Evolutionary conservation across 2,797 vertebrate species (phyloP).

Genomic region (Avahi laniger): DNA sequence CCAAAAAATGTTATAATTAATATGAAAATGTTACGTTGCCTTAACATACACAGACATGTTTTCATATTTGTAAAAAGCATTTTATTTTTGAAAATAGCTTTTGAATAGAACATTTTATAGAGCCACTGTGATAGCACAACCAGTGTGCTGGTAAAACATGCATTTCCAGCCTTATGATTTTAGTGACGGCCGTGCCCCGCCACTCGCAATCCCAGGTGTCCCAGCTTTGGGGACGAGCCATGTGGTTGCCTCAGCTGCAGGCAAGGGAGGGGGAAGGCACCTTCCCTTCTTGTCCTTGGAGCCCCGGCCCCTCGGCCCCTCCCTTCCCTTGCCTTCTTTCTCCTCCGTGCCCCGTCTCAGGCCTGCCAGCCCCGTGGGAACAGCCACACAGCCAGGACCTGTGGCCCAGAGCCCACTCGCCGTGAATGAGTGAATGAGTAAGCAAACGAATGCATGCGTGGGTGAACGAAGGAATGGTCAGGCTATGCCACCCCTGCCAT

Average conservation of each 20-base stretch:
- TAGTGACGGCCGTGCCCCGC: too few relatives aligned
- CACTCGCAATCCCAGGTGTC: background rate
- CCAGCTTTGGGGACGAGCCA: background rate
- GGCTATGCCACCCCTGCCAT: background rate
- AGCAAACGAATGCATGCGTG: too few relatives aligned
- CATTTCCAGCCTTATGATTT: background rate
- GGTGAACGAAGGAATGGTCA: background rate
- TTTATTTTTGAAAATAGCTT: background rate
- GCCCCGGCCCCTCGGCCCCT: background rate
- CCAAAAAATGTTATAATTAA: background rate
- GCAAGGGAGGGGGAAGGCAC: background rate
- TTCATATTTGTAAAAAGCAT: background rate
- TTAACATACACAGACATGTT: too few relatives aligned
- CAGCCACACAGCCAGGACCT: background rate
- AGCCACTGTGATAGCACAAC: fast-evolving
- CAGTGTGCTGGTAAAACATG: fast-evolving
- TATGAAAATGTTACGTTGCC: background rate
- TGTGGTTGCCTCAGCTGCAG: fast-evolving
- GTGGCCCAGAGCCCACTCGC: too few relatives aligned
- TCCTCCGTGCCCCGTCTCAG: background rate
- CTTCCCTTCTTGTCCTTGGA: background rate
- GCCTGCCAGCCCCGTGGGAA: background rate
- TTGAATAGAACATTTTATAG: background rate
- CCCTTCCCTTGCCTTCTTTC: too few relatives aligned
- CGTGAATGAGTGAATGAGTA: fast-evolving